Conservation (phyloP, 2,888 invertebrate species). For the Sphaeridia pumilis region DNA sequence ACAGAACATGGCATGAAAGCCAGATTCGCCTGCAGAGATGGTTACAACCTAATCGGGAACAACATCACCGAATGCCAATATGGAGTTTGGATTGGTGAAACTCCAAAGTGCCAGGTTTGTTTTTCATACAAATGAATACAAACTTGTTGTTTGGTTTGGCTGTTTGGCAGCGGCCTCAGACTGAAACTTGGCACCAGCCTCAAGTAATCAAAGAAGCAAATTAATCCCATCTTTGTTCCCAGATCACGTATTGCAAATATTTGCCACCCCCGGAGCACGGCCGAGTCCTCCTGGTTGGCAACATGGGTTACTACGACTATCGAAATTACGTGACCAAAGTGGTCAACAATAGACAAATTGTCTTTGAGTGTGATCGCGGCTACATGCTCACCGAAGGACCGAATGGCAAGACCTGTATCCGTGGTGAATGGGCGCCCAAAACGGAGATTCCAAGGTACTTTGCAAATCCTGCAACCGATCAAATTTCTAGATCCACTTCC, state of each 20-base stretch:
- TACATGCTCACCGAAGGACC: constrained; percentile 76
- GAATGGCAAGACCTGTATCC: constrained; percentile 87
- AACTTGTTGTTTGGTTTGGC: too few relatives aligned
- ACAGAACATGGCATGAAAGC: constrained; percentile 96
- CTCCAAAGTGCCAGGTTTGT: constrained; percentile 58
- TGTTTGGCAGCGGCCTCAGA: too few relatives aligned
- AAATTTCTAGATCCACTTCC: background rate
- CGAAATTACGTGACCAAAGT: constrained; percentile 84
- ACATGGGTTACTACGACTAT: constrained; percentile 93
- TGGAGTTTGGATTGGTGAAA: constrained; percentile 86
- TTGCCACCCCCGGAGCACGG: constrained; percentile 70
- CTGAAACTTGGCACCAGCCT: too few relatives aligned
- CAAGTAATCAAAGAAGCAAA: too few relatives aligned
- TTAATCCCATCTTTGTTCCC: background rate
- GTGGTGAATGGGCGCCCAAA: constrained; percentile 84
- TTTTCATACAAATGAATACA: background rate
- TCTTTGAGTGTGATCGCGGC: constrained; percentile 90
- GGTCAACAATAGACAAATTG: constrained; percentile 82
- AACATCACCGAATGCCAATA: constrained; percentile 76
- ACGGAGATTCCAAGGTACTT: constrained; percentile 51
- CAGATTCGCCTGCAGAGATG: constrained; percentile 84
- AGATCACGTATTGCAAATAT: constrained; percentile 67
- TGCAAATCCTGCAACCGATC: background rate
- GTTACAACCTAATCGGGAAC: constrained; percentile 68
- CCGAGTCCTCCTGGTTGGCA: constrained; percentile 80